Evolutionary conservation across 2,888 invertebrate genomes (phyloP), one percentile per base, ranked within the genome.

Genomic region (Mythimna vitellina): DNA sequence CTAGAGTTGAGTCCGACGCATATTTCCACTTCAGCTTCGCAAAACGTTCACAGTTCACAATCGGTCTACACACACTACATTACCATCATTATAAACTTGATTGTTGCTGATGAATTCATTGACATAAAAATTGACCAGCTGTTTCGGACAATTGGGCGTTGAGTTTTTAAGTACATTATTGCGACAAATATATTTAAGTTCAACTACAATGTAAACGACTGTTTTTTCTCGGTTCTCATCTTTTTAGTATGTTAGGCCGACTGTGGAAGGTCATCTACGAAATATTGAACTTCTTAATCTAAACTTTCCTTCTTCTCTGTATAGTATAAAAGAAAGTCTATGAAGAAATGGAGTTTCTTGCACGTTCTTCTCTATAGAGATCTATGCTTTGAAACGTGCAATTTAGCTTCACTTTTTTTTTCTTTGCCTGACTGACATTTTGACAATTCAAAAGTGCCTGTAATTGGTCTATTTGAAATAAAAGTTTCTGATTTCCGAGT

Each of bases 71-170:
- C 65, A 65, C 76, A 70, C 65, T 70, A 80, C 76, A 82, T 75
- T 76, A 82, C 73, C 76, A 73, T 74, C 76, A 72, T 86, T 79
- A 54, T 72, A 79, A 81, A 87, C 85, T 87, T 88, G 87, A 88
- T 90, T 89, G 87, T 70, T 73, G 67, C 81, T 91, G 89, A 92
- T 92, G 88, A 90, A 92, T 91, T 88, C 88, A 89, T 90, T 92
- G 90, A 91, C 90, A 90, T 89, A 85, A 70, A 87, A 89, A 86
- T 90, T 89, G 86, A 89, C 86, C 90, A 89, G 80, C 85, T 89
- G 88, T 85, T 85, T 81, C 60, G 65, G 77, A 80, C 86, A 87
- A 88, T 89, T 85, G 74, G 76, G 12, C 29, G 65, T 22, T 49
- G 29, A 54, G 35, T 29, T 35, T 57, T 0, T 25, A n/a, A 49